Evolutionary conservation across 2,888 invertebrate genomes (phyloP), one percentile per base, ranked within the genome.

Genomic region (Incurvaria masculella): DNA sequence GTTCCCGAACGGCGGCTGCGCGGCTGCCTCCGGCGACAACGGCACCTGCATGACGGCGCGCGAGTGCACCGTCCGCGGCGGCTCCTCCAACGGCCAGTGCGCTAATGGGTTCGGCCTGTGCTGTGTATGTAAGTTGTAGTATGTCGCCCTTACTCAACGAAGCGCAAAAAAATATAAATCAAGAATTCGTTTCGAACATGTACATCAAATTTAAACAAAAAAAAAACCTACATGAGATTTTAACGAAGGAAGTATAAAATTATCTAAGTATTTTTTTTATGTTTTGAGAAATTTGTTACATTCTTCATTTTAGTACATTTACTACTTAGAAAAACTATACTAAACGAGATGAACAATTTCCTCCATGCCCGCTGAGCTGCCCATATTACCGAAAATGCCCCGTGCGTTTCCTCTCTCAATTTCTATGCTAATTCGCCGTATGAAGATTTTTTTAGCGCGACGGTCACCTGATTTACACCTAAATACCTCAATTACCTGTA

Each of bases 21-120:
- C 82, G 2, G 88, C 88, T 8, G 80, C 86, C 1, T 85, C 86
- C 0, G 91, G 91, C 0, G 91, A 92, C 62, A 87, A 87, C 57
- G 94, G 94, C 14, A 91, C 88, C 10, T 94, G 94, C 60, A 78
- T 91, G 61, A 83, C 89, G 1, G 73, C 84, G 63, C 63, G 82
- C 19, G 91, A 94, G 64, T 94, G 94, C 61, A 62, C 81, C 0
- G 71, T 82, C 23, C 74, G 86, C 39, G 88, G 88, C 1, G 93
- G 93, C 2, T 81, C 86, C 0, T 81, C 87, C 2, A 88, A 86
- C 53, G 92, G 92, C 2, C 81, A 86, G 49, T 94, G 93, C 62
- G 93, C 92, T 1, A 87, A 83, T 50, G 88, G 88, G 11, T 90
- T 84, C 57, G 90, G 89, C 2, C 80, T 86, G 4, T 90, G 90